Evolutionary conservation across 2,797 vertebrate genomes (phyloP).

Genomic region (Vipera ursinii): DNA sequence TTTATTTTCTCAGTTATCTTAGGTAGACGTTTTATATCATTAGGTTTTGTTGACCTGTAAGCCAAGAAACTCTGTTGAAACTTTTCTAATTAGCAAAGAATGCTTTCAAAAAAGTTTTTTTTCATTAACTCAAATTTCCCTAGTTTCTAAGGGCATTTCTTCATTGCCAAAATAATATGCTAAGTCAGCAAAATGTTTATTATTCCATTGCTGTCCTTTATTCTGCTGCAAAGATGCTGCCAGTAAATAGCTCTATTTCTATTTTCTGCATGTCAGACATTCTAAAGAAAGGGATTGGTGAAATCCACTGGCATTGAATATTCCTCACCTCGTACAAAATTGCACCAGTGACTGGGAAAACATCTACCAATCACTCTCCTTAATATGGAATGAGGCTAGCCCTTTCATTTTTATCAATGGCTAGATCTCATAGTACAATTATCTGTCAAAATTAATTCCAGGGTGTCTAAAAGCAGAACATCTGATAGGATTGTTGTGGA

Average conservation of each 20-base stretch:
- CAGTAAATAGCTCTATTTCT: neutral
- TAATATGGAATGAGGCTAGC: neutral
- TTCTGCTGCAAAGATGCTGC: neutral
- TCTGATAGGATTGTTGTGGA: neutral
- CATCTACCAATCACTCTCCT: neutral
- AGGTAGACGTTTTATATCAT: neutral
- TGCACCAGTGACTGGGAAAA: neutral
- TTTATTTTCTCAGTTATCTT: neutral
- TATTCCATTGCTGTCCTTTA: neutral
- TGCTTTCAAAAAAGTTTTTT: neutral
- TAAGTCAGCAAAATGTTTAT: neutral
- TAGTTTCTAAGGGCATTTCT: neutral
- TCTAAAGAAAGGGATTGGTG: neutral
- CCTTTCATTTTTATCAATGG: neutral
- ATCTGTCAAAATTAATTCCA: neutral
- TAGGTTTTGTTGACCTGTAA: neutral
- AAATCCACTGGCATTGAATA: neutral
- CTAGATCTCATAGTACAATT: neutral
- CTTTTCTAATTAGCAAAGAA: neutral
- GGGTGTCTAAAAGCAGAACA: neutral
- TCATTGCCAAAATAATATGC: neutral
- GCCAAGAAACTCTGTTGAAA: neutral
- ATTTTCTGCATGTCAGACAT: neutral
- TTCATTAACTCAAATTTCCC: neutral
- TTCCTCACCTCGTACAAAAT: neutral